Evolutionary conservation across 1,140 invertebrate species (phyloP).

Genomic region (Drosophila insularis): DNA sequence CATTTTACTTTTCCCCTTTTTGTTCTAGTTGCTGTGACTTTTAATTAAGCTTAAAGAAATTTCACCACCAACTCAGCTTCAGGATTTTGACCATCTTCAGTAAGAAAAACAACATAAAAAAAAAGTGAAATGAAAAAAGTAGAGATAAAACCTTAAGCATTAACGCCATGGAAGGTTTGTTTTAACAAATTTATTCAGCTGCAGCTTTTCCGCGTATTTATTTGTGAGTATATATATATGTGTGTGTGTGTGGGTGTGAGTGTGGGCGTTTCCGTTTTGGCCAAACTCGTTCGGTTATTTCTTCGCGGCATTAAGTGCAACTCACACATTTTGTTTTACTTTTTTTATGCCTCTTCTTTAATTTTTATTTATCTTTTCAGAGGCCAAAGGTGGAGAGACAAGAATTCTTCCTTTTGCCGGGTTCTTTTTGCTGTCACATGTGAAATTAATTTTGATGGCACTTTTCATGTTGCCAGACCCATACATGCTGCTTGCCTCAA

Average conservation of each 20-base stretch:
- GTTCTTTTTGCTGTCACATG: not conserved
- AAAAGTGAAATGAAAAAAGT: not conserved
- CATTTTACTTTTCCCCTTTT: not conserved
- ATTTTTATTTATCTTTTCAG: slow-evolving; percentile 50
- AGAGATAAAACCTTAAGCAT: not conserved
- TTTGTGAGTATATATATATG: not conserved
- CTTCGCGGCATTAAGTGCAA: slow-evolving; percentile 27
- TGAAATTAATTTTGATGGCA: slow-evolving; percentile 48
- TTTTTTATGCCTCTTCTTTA: slow-evolving; percentile 32
- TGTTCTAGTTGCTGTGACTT: not conserved
- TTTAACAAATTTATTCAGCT: slow-evolving; percentile 15
- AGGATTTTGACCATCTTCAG: not conserved
- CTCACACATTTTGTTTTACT: slow-evolving; percentile 8
- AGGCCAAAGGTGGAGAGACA: not conserved
- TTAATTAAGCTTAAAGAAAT: slow-evolving; percentile 2
- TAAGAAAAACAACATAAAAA: not conserved
- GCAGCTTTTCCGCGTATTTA: not conserved
- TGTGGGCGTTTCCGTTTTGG: slow-evolving; percentile 28
- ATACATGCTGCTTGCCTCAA: not conserved
- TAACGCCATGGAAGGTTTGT: slow-evolving; percentile 3
- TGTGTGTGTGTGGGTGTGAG: not conserved
- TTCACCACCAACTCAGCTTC: not conserved
- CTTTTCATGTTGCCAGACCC: slow-evolving; percentile 17
- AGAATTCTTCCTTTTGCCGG: not conserved
- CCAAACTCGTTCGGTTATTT: slow-evolving; percentile 1